phyloP scores from a whole-genome alignment of 2,113 vertebrate species.

The Psophia crepitans region DNA sequence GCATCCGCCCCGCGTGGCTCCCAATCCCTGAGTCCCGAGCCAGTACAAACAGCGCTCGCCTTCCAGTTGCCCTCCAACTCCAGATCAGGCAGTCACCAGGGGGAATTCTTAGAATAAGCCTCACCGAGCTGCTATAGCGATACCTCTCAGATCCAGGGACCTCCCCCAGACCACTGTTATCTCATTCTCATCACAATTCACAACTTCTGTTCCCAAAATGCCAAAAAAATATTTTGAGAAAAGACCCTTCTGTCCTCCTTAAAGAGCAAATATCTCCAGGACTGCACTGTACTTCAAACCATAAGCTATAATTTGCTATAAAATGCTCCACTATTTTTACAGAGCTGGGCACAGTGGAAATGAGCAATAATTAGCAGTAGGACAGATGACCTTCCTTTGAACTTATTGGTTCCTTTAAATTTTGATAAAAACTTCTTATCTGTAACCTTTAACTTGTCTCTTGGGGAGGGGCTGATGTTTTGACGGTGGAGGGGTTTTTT shows the following conservation, averaged over 20 bases:
- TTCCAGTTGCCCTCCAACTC: not conserved
- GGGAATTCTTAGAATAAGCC: not conserved
- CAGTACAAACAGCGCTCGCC: not conserved
- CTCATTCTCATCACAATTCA: not conserved
- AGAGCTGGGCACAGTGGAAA: not conserved
- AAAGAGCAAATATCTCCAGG: not conserved
- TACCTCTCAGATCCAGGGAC: not conserved
- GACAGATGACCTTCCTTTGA: not conserved
- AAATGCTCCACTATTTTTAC: not conserved
- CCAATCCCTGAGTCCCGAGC: not conserved
- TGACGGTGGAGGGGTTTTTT: not conserved
- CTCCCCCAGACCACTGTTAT: not conserved
- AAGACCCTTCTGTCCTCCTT: not conserved
- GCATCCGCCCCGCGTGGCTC: rapidly evolving
- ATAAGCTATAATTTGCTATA: not conserved
- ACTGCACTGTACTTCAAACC: not conserved
- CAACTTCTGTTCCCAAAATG: not conserved
- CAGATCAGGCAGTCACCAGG: not conserved
- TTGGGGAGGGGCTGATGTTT: not conserved
- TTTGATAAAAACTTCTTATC: not conserved
- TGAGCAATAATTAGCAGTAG: not conserved
- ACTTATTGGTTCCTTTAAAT: not conserved
- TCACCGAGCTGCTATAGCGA: not conserved
- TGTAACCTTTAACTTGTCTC: not conserved
- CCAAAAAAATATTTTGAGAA: not conserved